Percentiles rank a stretch among this genome's conserved stretches.
Evolutionary conservation across 1,140 invertebrate species (phyloP).

Genomic region (Anastatus disparis): DNA sequence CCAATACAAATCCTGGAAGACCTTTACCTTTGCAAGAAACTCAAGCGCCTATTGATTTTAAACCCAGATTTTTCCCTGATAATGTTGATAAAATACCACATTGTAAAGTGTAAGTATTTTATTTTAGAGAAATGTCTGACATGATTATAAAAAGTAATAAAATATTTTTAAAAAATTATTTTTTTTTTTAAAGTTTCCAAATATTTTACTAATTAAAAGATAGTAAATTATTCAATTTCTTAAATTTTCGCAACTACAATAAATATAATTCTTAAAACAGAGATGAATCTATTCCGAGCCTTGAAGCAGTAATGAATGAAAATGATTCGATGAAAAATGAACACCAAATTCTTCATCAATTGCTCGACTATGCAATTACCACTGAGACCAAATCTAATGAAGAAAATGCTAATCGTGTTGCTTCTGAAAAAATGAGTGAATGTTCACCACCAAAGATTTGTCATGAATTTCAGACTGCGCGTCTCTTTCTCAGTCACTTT

Average conservation of each 20-base stretch:
- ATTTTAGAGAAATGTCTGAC: too few relatives aligned
- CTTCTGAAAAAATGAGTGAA: constrained; percentile 72
- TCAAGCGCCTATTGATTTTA: constrained; percentile 70
- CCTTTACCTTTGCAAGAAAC: constrained; percentile 82
- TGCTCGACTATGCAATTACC: constrained; percentile 60
- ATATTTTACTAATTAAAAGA: too few relatives aligned
- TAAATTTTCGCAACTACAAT: too few relatives aligned
- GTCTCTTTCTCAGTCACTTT: constrained; percentile 94
- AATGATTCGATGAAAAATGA: constrained; percentile 67
- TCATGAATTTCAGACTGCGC: constrained; percentile 93
- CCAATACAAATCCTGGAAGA: constrained; percentile 78
- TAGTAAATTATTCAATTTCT: too few relatives aligned
- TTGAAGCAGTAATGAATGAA: constrained; percentile 77
- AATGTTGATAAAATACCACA: constrained; percentile 81
- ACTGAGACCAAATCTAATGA: constrained; percentile 69
- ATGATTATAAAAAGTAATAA: too few relatives aligned
- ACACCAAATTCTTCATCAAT: constrained; percentile 57
- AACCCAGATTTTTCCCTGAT: constrained; percentile 85
- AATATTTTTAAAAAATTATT: too few relatives aligned
- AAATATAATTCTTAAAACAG: too few relatives aligned
- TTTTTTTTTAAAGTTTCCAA: too few relatives aligned
- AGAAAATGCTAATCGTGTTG: constrained; percentile 65
- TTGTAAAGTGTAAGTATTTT: constrained; percentile 79
- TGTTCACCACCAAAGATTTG: constrained; percentile 84
- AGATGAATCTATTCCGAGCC: constrained; percentile 83